Base-by-base conservation (phyloP, 2,113 vertebrate genomes). In the Lonchura striata region DNA sequence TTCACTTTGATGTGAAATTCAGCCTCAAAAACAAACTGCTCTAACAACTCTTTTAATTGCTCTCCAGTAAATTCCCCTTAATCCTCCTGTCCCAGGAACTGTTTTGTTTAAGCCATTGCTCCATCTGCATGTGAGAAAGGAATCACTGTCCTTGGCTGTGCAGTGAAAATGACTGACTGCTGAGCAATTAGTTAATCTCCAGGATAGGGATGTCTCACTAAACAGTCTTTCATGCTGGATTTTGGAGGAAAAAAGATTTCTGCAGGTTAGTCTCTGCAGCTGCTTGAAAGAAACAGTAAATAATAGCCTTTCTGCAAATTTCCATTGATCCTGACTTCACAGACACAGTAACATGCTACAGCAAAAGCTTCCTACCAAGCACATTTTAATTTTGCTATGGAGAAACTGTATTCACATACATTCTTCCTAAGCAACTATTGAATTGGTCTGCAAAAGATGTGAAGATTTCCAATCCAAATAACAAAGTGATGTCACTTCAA, bases 51-150 rank as follows among this genome's bases (percentile, higher is more conserved):
- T 88, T 97, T 88, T 66, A 86, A 97, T 86, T 74, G 95, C 94
- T 96, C 84, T 96, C 54, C 82, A 96, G 90, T 96, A 97, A 96
- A 96, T 96, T 97, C 92, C 92, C 78, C 57, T 91, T 88, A 97
- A 95, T 96, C 66, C 60, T 88, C 83, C 91, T 90, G 94, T 95
- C 84, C 65, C 80, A 87, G 69, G 95, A 90, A 92, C 60, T 69
- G 42, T 64, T 95, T 92, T 92, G 84, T 79, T 82, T 96, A 93
- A 95, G 95, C 42, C 54, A 27, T 3, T 77, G 86, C 39, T 87
- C 84, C 83, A 93, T 74, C 86, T 92, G 94, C 0, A 15, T 46
- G 61, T 33, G 49, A 53, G 54, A 83, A 82, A 91, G 79, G 80
- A 90, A 92, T 75, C 1, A 0, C 60, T 97, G 64, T 92, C 92